phyloP scores from a whole-genome alignment of 1,140 invertebrate species.

The Augochlora pura region DNA sequence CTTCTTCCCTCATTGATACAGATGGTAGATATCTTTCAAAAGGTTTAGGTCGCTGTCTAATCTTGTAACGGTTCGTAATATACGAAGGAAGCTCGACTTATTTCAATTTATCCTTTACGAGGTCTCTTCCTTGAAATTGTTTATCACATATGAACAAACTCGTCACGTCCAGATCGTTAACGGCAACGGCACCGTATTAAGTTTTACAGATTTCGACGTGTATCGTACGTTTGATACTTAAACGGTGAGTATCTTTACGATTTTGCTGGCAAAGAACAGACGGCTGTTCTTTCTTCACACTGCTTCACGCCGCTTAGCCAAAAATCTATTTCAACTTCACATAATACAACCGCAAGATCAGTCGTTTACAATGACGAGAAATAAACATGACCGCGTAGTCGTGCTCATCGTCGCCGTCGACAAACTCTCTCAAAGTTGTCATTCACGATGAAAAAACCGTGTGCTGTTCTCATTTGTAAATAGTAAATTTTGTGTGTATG shows the following conservation, averaged over 20 bases:
- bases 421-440: neutral
- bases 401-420: constrained; percentile 22
- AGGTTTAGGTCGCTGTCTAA: neutral
- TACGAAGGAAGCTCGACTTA: neutral
- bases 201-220: constrained; percentile 13
- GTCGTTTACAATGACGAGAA: neutral
- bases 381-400: neutral
- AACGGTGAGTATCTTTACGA: constrained; percentile 11
- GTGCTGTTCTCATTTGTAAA: neutral
- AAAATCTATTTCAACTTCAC: constrained; percentile 3
- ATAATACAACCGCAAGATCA: constrained; percentile 1
- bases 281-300: too few species aligned
- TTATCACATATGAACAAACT: neutral
- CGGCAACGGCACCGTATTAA: neutral
- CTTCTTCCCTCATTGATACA: neutral
- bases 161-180: neutral
- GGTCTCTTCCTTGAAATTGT: neutral
- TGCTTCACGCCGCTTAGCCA: constrained; percentile 14
- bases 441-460: neutral
- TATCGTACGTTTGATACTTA: constrained; percentile 7
- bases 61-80: neutral
- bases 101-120: neutral
- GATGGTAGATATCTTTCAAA: neutral
- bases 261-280: neutral
- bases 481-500: neutral